Base-by-base conservation (phyloP, 2,888 invertebrate genomes). In the Sarcophaga variegata region DNA sequence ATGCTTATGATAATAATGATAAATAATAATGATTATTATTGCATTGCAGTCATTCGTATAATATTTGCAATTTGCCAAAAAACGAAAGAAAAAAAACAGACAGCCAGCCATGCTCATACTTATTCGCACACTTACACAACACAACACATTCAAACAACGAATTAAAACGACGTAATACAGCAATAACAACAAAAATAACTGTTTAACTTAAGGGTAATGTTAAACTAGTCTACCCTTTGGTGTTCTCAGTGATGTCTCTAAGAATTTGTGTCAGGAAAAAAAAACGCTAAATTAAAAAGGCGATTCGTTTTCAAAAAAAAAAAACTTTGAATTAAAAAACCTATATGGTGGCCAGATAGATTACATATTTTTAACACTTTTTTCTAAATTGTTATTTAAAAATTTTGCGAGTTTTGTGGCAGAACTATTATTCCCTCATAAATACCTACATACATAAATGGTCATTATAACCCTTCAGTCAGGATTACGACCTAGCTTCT, bases 41-140 rank as follows among this genome's bases (percentile, higher is more conserved):
- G 90, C 89, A 91, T 88, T 92, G 91, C 91, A 92, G 92, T 92
- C 92, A 92, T 91, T 92, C 90, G 92, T 91, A 91, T 91, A 91
- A 92, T 92, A 92, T 92, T 54, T 92, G 91, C 91, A 92, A 92
- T 91, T 91, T 91, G 91, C 91, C 91, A 89, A 88, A 83, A 84
- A 76, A 78, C 90, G 90, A 89, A 88, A 83, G 78, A 76, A 71
- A 59, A 77, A n/a, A 64, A 17, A 4, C 66, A 86, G 78, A 69
- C 69, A 77, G 25, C 66, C 78, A 72, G 76, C 67, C 59, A 86
- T 67, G 81, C 82, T 76, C 49, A 12, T 49, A 2, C 49, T 49
- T 49, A 49, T 4, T 14, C 49, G 17, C 54, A 49, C 14, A 49
- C 2, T 14, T 49, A 49, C 49, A 14, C 14, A 2, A 54, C 54